Evolutionary conservation across 37 sponge, comb jelly and placozoan species (phyloP).

Genomic region (Agelas oroides): DNA sequence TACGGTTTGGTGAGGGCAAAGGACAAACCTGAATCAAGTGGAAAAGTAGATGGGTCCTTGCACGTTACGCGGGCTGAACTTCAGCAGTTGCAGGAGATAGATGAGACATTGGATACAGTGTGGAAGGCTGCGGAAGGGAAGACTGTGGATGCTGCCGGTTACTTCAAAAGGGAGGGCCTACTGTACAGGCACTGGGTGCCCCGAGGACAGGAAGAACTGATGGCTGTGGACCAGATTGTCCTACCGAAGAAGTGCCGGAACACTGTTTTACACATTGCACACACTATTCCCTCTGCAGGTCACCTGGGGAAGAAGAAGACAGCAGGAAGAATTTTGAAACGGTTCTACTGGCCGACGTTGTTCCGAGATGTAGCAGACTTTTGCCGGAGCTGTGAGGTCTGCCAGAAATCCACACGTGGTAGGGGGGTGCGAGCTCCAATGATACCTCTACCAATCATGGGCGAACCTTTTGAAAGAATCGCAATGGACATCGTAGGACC

Average conservation of each 20-base stretch:
- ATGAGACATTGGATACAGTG: slow-evolving; percentile 15
- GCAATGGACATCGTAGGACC: slow-evolving; percentile 74
- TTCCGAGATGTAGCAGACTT: slow-evolving; percentile 38
- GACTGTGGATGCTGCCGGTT: neutral
- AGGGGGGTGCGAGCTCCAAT: slow-evolving; percentile 21
- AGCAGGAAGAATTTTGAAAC: slow-evolving; percentile 21
- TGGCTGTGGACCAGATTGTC: slow-evolving; percentile 52
- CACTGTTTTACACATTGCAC: slow-evolving; percentile 25
- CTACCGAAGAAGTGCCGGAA: slow-evolving; percentile 29
- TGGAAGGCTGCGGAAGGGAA: neutral
- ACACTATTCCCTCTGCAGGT: slow-evolving; percentile 43
- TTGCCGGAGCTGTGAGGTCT: slow-evolving; percentile 38
- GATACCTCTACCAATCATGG: slow-evolving; percentile 31
- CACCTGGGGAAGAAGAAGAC: slow-evolving; percentile 70
- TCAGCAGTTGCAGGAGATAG: slow-evolving; percentile 21
- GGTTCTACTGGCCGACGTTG: slow-evolving; percentile 65
- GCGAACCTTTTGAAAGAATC: slow-evolving; percentile 47
- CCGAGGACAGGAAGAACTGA: neutral
- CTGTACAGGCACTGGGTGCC: slow-evolving; percentile 6
- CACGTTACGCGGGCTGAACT: slow-evolving; percentile 30
- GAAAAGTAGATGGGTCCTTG: too few species aligned
- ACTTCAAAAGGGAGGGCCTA: slow-evolving; percentile 37
- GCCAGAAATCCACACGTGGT: slow-evolving; percentile 14
- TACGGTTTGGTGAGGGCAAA: too few species aligned
- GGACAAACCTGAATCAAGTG: too few species aligned